Percentiles rank a stretch among this genome's conserved stretches.
Conservation (phyloP, 2,797 vertebrate genomes). For the Taeniopygia guttata region DNA sequence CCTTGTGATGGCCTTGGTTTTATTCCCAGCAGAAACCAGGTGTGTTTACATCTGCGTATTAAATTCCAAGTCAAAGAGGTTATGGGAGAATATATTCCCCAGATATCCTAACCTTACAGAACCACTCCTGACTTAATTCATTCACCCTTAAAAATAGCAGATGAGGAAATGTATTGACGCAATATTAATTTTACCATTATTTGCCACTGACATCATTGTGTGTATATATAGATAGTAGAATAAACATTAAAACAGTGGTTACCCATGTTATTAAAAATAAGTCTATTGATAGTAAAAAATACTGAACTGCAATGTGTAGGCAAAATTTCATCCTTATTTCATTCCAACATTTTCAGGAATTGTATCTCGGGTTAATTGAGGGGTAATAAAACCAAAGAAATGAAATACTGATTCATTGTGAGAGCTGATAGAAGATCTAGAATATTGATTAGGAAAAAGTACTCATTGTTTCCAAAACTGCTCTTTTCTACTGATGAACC, state of each 20-base stretch:
- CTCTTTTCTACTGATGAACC: background rate
- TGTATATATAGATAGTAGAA: background rate
- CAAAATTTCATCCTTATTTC: background rate
- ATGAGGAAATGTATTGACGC: background rate
- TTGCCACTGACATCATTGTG: background rate
- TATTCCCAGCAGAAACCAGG: conserved; percentile 71
- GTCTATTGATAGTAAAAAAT: background rate
- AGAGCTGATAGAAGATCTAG: background rate
- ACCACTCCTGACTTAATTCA: background rate
- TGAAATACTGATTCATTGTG: background rate
- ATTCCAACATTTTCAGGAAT: background rate
- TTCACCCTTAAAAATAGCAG: conserved; percentile 35
- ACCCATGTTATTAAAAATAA: background rate
- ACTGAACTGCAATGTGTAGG: background rate
- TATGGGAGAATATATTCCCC: conserved; percentile 43
- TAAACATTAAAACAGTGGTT: background rate
- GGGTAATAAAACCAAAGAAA: background rate
- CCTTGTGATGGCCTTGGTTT: conserved; percentile 49
- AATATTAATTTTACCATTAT: background rate
- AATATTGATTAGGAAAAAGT: background rate
- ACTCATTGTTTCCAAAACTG: background rate
- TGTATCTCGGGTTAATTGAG: background rate
- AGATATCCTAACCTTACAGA: conserved; percentile 20
- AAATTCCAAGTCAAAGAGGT: conserved; percentile 59
- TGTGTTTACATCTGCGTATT: conserved; percentile 72